These are phyloP conservation scores for Morpho achilles DNA, from an alignment of 2,888 invertebrate genomes.

Conservation along the genomic window DNA sequence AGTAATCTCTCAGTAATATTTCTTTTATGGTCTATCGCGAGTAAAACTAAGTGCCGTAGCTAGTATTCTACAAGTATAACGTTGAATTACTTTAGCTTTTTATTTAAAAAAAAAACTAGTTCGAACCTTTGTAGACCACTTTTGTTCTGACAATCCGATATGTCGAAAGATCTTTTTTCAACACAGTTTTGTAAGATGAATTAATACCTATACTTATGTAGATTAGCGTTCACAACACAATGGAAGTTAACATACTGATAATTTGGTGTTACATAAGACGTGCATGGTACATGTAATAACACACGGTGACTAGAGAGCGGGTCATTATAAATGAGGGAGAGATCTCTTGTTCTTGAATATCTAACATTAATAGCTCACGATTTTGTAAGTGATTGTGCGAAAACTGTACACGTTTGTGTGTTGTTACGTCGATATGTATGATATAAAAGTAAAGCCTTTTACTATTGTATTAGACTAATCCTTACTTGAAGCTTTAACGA, in stretches of 20 bases:
- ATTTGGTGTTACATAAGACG: conserved; percentile 69
- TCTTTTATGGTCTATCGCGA: too few relatives aligned
- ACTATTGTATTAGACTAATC: too few relatives aligned
- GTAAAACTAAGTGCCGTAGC: too few relatives aligned
- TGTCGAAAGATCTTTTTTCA: conserved; percentile 69
- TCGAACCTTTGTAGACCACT: too few relatives aligned
- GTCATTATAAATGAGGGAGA: conserved; percentile 69
- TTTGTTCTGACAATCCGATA: conserved; percentile 19
- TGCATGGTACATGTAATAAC: conserved; percentile 63
- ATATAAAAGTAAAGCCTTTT: too few relatives aligned
- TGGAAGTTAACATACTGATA: conserved; percentile 70
- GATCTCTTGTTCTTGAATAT: conserved; percentile 46
- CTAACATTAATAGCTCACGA: conserved; percentile 67
- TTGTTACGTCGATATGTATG: conserved; percentile 44
- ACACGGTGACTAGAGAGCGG: conserved; percentile 52
- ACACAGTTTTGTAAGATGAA: conserved; percentile 72
- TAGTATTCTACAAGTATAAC: too few relatives aligned
- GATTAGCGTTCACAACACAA: conserved; percentile 69
- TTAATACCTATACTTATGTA: conserved; percentile 79
- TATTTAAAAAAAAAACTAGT: background rate
- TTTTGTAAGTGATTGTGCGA: conserved; percentile 55
- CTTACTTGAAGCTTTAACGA: too few relatives aligned
- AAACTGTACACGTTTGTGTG: conserved; percentile 44
- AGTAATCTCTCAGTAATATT: too few relatives aligned
- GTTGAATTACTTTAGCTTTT: background rate